Base-by-base conservation (phyloP, 2,797 vertebrate genomes). In the Morus bassanus region DNA sequence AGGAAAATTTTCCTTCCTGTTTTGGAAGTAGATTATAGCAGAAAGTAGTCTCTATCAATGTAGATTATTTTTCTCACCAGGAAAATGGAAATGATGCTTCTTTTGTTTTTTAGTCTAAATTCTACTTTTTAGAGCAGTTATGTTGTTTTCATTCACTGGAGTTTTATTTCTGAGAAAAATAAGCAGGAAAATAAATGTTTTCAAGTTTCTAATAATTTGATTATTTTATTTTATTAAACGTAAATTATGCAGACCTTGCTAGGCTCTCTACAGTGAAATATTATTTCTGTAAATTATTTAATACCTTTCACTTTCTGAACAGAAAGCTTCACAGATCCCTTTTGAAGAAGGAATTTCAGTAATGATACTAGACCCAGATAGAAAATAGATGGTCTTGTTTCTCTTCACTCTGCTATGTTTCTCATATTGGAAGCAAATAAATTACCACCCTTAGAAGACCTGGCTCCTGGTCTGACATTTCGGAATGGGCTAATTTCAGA, bases 201-300 rank as follows among this genome's bases (percentile, higher is more conserved):
- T 57, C 31, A 67, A 82, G 59, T 35, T 35, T 83, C 53, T 82
- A 33, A 85, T 76, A 0, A 30, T 65, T 41, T 51, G 51, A 56
- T 63, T 37, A 73, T 80, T 75, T 88, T 27, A 54, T 84, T 79
- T 82, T 67, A 70, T 89, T 82, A 76, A 79, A 45, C 0, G 0
- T 70, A 82, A 81, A 93, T 76, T 79, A 94, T 67, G 77, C 70
- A 93, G 48, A 63, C 60, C 56, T 82, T 53, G 70, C 43, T 89
- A 79, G 69, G 83, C 59, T 65, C 82, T 89, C 54, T 79, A 35
- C 56, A 77, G 39, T 87, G 37, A 93, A 92, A 89, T 48, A 48
- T 45, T 68, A 35, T 53, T 85, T 76, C 81, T 64, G 24, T 87
- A 77, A 92, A 92, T 95, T 91, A 92, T 96, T 93, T 73, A 82